These are phyloP conservation scores for Channa argus DNA, from an alignment of 2,113 vertebrate species.

Conservation along the genomic window DNA sequence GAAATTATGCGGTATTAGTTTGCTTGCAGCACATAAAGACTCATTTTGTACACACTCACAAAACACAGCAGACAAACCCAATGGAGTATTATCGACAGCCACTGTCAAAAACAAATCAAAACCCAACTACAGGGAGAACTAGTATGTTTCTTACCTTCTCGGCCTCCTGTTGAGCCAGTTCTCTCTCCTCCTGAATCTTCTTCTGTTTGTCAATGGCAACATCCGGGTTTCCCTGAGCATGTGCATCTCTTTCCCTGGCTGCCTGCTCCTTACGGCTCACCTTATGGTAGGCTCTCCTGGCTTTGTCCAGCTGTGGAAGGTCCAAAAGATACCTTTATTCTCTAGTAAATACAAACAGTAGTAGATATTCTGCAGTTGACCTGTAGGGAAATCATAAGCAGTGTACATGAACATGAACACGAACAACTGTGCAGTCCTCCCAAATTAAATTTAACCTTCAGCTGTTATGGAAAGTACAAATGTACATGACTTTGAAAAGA, in stretches of 20 bases:
- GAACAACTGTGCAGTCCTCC: background rate
- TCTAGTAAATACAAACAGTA: too few species aligned
- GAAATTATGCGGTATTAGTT: too few species aligned
- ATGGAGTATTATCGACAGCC: background rate
- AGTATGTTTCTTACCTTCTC: constrained; percentile 67
- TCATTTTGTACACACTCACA: too few species aligned
- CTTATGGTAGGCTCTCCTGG: constrained; percentile 80
- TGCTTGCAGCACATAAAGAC: too few species aligned
- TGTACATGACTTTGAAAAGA: too few species aligned
- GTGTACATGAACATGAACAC: background rate
- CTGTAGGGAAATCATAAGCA: too few species aligned
- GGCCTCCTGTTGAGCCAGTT: constrained; percentile 74
- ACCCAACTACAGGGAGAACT: background rate
- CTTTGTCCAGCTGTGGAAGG: constrained; percentile 82
- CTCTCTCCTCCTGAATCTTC: constrained; percentile 81
- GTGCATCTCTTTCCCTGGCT: constrained; percentile 70
- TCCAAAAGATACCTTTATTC: background rate
- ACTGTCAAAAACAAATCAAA: background rate
- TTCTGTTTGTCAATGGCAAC: constrained; percentile 81
- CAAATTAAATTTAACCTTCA: background rate
- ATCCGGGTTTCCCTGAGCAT: constrained; percentile 83
- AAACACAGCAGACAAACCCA: too few species aligned
- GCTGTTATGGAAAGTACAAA: too few species aligned
- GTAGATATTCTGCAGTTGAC: too few species aligned
- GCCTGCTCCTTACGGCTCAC: constrained; percentile 78